Evolutionary conservation across 2,797 vertebrate genomes (phyloP), one percentile per base, ranked within the genome.

Genomic region (Astyanax mexicanus): DNA sequence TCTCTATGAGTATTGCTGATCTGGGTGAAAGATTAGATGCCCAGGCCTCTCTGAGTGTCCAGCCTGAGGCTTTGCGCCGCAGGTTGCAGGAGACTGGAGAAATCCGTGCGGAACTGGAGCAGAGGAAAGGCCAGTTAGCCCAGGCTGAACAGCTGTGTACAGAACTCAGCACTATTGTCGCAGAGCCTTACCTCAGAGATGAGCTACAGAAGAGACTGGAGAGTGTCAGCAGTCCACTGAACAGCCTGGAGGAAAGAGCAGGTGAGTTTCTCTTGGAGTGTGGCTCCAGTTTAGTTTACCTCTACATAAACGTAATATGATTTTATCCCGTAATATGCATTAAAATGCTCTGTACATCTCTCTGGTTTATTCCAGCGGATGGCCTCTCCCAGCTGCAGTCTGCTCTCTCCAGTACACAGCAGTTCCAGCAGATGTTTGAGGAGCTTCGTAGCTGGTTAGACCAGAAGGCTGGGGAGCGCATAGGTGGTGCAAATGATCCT

Each of bases 391-490:
- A 97, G 86, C 94, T 99, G 51, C 98, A 99, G 89, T 93, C 94
- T 0, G 95, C 95, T 0, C 95, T 99, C 19, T 98, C 96, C 0
- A 98, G 96, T 86, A 98, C 97, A 42, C 96, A 99, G 90, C 98
- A 99, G 90, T 99, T 99, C 92, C 97, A 99, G 88, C 97, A 99
- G 89, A 99, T 97, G 95, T 99, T 98, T 72, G 94, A 97, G 84
- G 98, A 99, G 82, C 85, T 99, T 79, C 95, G 94, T 82, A 90
- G 91, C 49, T 99, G 98, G 98, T 92, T 99, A 6, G 94, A 98
- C 82, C 86, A 89, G 72, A 95, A 92, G 85, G 82, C 84, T 77
- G 88, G 89, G 9, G 92, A 94, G 67, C 92, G 92, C 85, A 74
- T 81, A 51, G 85, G 86, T 1, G 86, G 90, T 1, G 89, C 92